Evolutionary conservation across 2,113 vertebrate genomes (phyloP).

Genomic region (Saccopteryx leptura): DNA sequence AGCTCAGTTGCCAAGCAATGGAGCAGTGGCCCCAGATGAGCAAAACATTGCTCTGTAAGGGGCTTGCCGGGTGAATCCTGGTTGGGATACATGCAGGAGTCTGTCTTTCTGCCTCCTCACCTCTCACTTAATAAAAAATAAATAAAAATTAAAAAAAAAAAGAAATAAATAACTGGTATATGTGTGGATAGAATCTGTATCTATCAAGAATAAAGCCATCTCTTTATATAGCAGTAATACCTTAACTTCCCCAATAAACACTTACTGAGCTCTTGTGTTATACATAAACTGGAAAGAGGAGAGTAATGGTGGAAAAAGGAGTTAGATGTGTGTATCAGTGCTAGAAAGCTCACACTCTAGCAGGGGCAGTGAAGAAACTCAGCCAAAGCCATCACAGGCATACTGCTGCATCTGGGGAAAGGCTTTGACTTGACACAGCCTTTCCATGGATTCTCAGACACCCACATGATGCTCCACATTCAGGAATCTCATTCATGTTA

Average conservation of each 20-base stretch:
- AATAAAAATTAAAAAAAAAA: no score
- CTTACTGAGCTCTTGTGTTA: not conserved
- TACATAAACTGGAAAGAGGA: not conserved
- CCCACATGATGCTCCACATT: not conserved
- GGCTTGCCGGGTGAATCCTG: no score
- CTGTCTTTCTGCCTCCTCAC: no score
- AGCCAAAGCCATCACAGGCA: not conserved
- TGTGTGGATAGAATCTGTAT: not conserved
- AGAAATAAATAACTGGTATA: not conserved
- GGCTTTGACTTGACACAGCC: not conserved
- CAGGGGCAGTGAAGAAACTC: not conserved
- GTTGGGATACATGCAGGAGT: no score
- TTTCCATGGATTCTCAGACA: not conserved
- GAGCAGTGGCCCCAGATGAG: no score
- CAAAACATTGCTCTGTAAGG: no score
- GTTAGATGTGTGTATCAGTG: accelerated
- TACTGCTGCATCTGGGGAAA: not conserved
- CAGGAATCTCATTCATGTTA: not conserved
- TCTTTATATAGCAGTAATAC: not conserved
- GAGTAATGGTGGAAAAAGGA: not conserved
- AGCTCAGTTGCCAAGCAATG: no score
- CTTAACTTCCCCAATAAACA: not conserved
- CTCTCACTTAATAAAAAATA: no score
- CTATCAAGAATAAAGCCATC: not conserved
- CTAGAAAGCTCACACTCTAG: not conserved